Percentiles rank a stretch among this genome's conserved stretches.
Conservation (phyloP, 2,113 vertebrate genomes). For the Lamprologus callipterus region DNA sequence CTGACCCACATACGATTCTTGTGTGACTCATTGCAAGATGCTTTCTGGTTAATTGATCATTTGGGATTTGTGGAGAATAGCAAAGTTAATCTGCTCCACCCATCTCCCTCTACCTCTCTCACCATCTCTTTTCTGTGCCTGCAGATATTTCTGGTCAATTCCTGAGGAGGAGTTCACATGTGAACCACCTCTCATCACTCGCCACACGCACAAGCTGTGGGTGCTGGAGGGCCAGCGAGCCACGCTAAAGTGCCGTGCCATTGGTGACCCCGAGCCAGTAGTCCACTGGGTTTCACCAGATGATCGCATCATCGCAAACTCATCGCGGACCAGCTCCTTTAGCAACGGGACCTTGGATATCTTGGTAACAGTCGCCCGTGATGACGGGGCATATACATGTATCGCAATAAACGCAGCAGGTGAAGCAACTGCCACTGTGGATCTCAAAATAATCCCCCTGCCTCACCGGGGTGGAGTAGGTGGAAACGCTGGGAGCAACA, state of each 20-base stretch:
- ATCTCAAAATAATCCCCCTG: conserved; percentile 84
- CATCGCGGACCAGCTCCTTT: conserved; percentile 79
- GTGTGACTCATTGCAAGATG: not conserved
- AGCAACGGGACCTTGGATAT: conserved; percentile 87
- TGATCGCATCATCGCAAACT: conserved; percentile 83
- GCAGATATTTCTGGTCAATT: conserved; percentile 85
- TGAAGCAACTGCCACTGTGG: conserved; percentile 81
- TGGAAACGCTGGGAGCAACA: conserved; percentile 43
- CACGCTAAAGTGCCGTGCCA: conserved; percentile 79
- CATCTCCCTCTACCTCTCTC: not conserved
- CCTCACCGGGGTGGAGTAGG: conserved; percentile 79
- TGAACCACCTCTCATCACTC: conserved; percentile 86
- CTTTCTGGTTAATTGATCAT: not conserved
- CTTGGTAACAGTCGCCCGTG: conserved; percentile 78
- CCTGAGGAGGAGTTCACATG: conserved; percentile 89
- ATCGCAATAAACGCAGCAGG: conserved; percentile 89
- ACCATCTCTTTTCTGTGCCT: not conserved
- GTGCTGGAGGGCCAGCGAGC: conserved; percentile 86
- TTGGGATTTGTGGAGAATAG: not conserved
- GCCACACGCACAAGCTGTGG: conserved; percentile 86
- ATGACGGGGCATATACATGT: conserved; percentile 84
- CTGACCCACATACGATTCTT: not conserved
- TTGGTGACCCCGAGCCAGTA: conserved; percentile 82
- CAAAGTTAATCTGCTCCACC: not conserved
- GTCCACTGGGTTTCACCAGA: conserved; percentile 91